Conservation (phyloP, 2,888 invertebrate species). For the Sphinx pinastri region DNA sequence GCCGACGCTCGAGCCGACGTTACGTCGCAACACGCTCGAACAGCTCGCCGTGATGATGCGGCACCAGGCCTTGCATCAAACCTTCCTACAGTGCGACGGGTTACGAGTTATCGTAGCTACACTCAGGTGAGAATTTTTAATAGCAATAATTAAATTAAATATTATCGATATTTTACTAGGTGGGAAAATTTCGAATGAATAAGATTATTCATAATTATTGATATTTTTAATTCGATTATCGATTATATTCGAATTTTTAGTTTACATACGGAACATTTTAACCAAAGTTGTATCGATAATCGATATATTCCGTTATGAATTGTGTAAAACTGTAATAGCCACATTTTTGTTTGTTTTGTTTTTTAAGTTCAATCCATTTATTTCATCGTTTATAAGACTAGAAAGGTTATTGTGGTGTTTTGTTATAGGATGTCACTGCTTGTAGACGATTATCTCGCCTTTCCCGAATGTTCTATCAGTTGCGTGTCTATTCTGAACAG, state of each 20-base stretch:
- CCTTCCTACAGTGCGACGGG: slow-evolving; percentile 84
- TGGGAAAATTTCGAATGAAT: background rate
- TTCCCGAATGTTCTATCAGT: slow-evolving; percentile 81
- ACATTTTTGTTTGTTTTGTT: no score
- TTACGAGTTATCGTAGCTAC: slow-evolving; percentile 72
- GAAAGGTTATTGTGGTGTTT: slow-evolving; percentile 47
- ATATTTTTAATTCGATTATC: no score
- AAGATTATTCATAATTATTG: no score
- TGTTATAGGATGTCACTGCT: slow-evolving; percentile 79
- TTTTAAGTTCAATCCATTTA: no score
- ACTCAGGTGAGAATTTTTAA: slow-evolving; percentile 55
- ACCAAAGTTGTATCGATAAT: no score
- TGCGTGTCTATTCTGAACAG: slow-evolving; percentile 79
- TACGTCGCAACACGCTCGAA: slow-evolving; percentile 86
- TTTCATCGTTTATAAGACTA: no score
- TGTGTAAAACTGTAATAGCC: no score
- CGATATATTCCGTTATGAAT: no score
- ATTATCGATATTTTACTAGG: background rate
- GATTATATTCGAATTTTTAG: no score
- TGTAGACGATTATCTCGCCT: slow-evolving; percentile 76
- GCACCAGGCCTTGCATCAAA: slow-evolving; percentile 84
- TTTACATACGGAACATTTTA: no score
- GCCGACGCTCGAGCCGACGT: slow-evolving; percentile 84
- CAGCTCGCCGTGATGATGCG: slow-evolving; percentile 87
- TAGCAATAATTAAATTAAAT: slow-evolving; percentile 38